phyloP scores from a whole-genome alignment of 2,888 invertebrate genomes.

The Euplexia lucipara region DNA sequence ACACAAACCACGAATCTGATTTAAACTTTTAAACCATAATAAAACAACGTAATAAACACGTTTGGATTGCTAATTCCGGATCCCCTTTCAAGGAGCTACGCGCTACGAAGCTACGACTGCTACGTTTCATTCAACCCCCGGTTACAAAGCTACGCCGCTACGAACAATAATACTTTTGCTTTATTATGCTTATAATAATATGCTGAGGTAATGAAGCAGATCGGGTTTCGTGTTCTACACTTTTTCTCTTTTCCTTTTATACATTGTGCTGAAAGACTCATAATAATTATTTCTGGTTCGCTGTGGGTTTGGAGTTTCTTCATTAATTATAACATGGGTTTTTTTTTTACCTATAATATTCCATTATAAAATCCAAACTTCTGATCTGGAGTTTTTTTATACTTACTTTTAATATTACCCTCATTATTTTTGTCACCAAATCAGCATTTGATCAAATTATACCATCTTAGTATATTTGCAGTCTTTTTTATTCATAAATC shows the following conservation, averaged over 20 bases:
- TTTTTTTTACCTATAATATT: background rate
- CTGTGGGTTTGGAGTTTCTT: background rate
- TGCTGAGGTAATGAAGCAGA: constrained; percentile 19
- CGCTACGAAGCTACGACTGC: constrained; percentile 7
- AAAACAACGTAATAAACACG: constrained; percentile 7
- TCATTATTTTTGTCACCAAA: too few relatives aligned
- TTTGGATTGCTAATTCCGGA: constrained; percentile 3
- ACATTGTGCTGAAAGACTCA: background rate
- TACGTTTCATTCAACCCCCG: constrained; percentile 7
- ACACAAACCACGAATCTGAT: background rate
- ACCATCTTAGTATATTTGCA: too few relatives aligned
- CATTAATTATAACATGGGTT: background rate
- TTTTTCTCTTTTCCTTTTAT: background rate
- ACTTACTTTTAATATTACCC: too few relatives aligned
- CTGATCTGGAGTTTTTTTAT: too few relatives aligned
- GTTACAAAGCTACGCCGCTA: constrained; percentile 8
- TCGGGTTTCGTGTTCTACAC: background rate
- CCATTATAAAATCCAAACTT: too few relatives aligned
- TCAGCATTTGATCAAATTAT: too few relatives aligned
- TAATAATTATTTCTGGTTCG: background rate
- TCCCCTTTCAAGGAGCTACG: constrained; percentile 24
- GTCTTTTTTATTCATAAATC: too few relatives aligned
- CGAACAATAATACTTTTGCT: constrained; percentile 27
- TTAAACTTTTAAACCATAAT: background rate
- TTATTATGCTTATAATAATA: constrained; percentile 26